phyloP scores from a whole-genome alignment of 92 coral and sea anemone species.

The Porites divaricata region DNA sequence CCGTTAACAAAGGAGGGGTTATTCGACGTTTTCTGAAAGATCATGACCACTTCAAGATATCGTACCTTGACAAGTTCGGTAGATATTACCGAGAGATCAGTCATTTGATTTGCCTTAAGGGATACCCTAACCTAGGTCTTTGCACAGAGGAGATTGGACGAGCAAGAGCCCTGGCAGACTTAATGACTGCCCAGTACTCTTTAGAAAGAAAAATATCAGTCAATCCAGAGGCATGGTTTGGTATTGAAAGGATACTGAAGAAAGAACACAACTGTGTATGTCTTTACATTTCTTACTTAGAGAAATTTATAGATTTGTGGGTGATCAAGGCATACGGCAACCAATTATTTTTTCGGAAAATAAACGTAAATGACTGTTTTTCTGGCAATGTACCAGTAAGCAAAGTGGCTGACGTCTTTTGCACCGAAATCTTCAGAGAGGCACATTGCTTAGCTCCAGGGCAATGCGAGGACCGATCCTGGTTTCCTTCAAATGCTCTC shows the following conservation, averaged over 20 bases:
- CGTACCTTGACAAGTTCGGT: background rate
- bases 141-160: background rate
- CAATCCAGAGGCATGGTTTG: background rate
- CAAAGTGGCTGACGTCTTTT: background rate
- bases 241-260: background rate
- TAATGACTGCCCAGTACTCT: background rate
- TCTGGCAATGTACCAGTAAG: background rate
- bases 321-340: background rate
- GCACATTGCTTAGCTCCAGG: background rate
- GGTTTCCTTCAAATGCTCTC: background rate
- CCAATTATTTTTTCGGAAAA: background rate
- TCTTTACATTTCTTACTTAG: background rate
- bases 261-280: background rate
- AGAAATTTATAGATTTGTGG: background rate
- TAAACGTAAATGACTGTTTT: background rate
- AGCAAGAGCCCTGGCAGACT: background rate
- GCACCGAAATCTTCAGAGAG: slow-evolving; percentile 4
- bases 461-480: slow-evolving; percentile 5
- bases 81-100: background rate
- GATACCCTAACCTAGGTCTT: background rate
- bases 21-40: background rate
- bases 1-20: background rate
- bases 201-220: background rate
- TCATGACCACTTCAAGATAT: slow-evolving; percentile 1
- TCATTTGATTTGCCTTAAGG: background rate